Base-by-base conservation (phyloP, 1,140 invertebrate genomes). In the Batillaria attramentaria region DNA sequence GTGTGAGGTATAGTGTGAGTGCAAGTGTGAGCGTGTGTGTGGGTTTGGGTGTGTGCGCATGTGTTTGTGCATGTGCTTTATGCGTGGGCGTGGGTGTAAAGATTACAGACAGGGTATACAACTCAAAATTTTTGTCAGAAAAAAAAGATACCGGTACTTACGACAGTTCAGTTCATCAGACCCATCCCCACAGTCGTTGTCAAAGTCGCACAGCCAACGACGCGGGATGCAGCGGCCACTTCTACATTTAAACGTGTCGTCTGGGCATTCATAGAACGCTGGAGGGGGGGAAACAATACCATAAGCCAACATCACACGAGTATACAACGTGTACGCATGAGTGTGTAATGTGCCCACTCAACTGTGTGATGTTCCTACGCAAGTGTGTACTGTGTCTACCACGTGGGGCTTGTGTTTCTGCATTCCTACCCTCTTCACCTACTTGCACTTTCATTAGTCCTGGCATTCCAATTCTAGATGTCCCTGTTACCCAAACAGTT, bases 241-340 rank as follows among this genome's bases (percentile, higher is more conserved):
- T 82, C 94, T n/a, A n/a, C n/a, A n/a, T n/a, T 62, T 62, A n/a
- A 62, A 62, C 0, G 57, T 62, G 57, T 10, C 8, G 6, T 62
- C 33, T 24, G 57, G 24, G 57, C 57, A 62, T 31, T 62, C 57
- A n/a, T 62, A 62, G 57, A 62, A 62, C 1, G 10, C 57, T 62
- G 57, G 8, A n/a, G 33, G 10, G 3, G 33, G 10, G 57, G 10
- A 28, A 2, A 62, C 8, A 62, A 62, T 28, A 28, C n/a, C 57
- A 62, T 62, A 24, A 62, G 33, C 10, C 57, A 62, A 20, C 50
- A 62, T n/a, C 95, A 91, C 98, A 99, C 31, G 96, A 94, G 93
- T 97, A 99, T 88, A 98, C 96, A 83, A 95, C 96, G 0, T 95
- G 5, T 0, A 43, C 8, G 79, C 86, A 87, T 8, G 78, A n/a